phyloP scores from a whole-genome alignment of 2,797 vertebrate genomes.

The Pyrocephalus nanus region DNA sequence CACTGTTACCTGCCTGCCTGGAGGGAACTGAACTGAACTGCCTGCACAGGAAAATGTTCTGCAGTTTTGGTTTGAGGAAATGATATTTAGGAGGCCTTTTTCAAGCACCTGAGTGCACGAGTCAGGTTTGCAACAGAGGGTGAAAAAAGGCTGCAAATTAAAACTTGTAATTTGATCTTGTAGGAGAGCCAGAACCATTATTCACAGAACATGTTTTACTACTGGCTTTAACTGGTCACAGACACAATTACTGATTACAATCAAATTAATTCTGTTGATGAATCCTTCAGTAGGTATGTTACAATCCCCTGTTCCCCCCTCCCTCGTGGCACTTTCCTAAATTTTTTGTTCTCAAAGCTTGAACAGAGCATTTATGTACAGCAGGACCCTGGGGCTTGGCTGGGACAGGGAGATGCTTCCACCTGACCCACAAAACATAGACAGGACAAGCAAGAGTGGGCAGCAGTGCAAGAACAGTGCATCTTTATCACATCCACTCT shows the following conservation, averaged over 20 bases:
- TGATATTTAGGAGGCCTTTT: background rate
- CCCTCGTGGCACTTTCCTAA: rapidly evolving
- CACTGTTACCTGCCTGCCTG: background rate
- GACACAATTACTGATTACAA: background rate
- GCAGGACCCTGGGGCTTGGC: background rate
- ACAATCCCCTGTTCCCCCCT: background rate
- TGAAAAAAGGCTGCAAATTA: background rate
- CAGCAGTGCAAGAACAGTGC: background rate
- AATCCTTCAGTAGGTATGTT: background rate
- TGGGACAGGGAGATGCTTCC: background rate
- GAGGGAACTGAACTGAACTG: background rate
- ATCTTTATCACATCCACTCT: background rate
- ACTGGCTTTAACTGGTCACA: background rate
- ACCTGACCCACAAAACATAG: background rate
- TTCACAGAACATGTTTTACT: background rate
- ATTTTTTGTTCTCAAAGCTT: background rate
- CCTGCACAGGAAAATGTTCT: background rate
- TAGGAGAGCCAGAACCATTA: background rate
- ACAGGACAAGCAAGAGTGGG: background rate
- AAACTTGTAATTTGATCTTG: background rate
- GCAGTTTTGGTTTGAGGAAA: background rate
- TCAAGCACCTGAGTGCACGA: background rate
- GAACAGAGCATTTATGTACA: background rate
- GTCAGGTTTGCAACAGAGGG: background rate
- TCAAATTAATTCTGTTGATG: background rate